phyloP scores from a whole-genome alignment of 2,113 vertebrate genomes.

The Sander lucioperca region DNA sequence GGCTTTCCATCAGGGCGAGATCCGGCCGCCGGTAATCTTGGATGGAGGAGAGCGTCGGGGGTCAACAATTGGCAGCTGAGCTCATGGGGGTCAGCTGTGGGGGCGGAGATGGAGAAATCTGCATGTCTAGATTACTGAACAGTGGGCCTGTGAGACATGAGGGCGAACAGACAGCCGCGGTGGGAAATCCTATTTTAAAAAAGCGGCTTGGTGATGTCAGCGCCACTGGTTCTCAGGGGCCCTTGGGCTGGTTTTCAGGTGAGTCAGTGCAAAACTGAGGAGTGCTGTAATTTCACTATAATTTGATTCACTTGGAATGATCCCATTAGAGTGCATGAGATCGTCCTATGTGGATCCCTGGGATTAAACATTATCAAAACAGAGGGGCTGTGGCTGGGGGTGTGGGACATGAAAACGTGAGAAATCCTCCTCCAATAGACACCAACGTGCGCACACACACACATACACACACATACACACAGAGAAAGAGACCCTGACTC shows the following conservation, averaged over 20 bases:
- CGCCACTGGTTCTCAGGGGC: not conserved
- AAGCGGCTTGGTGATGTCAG: not conserved
- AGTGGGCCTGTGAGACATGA: conserved; percentile 29
- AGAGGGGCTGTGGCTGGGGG: too few relatives aligned
- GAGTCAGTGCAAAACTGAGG: conserved; percentile 1
- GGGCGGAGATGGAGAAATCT: conserved; percentile 17
- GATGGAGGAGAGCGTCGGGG: conserved; percentile 31
- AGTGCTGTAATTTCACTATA: conserved; percentile 1
- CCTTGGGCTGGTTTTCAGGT: not conserved
- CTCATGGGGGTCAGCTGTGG: conserved; percentile 15
- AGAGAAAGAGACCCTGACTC: too few relatives aligned
- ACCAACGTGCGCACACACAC: conserved; percentile 4
- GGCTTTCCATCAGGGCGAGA: conserved; percentile 59
- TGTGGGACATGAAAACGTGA: not conserved
- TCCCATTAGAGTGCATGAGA: not conserved
- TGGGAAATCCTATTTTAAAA: conserved; percentile 39
- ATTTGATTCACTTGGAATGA: conserved; percentile 22
- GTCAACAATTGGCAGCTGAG: conserved; percentile 59
- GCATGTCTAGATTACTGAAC: conserved; percentile 55
- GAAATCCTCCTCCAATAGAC: not conserved
- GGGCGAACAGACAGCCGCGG: conserved; percentile 13
- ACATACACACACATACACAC: too few relatives aligned
- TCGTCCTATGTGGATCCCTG: not conserved
- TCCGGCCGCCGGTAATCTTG: conserved; percentile 61
- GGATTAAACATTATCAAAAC: conserved; percentile 8